phyloP scores from a whole-genome alignment of 2,888 invertebrate species.

The Callyntrura sp. region DNA sequence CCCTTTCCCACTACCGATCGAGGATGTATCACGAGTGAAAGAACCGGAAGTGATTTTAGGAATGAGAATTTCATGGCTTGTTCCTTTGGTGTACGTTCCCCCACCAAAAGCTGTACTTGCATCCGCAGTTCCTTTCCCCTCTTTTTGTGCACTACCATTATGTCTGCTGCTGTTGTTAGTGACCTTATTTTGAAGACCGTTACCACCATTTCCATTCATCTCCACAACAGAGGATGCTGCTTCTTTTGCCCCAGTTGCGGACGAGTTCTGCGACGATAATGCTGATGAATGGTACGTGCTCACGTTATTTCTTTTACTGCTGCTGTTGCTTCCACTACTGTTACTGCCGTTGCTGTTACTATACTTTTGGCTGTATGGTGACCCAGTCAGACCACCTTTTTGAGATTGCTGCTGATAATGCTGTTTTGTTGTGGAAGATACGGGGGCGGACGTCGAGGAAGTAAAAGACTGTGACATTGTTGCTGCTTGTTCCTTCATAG shows the following conservation, averaged over 20 bases:
- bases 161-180: background rate
- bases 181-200: conserved; percentile 26
- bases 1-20: conserved; percentile 68
- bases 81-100: conserved; percentile 80
- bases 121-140: conserved; percentile 1
- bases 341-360: conserved; percentile 18
- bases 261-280: conserved; percentile 6
- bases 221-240: conserved; percentile 10
- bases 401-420: conserved; percentile 22
- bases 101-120: conserved; percentile 52
- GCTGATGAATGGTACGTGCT: conserved; percentile 49
- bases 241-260: background rate
- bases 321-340: conserved; percentile 4
- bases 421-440: background rate
- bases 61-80: conserved; percentile 77
- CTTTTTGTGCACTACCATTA: conserved; percentile 16
- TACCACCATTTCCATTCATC: conserved; percentile 62
- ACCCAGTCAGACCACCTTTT: background rate
- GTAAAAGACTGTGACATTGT: conserved; percentile 25
- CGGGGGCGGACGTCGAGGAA: conserved; percentile 51
- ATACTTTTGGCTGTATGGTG: conserved; percentile 51
- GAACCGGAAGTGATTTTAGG: conserved; percentile 71
- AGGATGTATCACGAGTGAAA: conserved; percentile 61
- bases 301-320: conserved; percentile 18
- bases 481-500: conserved; percentile 60